Evolutionary conservation across 2,113 vertebrate species (phyloP).

Genomic region (Phycodurus eques): DNA sequence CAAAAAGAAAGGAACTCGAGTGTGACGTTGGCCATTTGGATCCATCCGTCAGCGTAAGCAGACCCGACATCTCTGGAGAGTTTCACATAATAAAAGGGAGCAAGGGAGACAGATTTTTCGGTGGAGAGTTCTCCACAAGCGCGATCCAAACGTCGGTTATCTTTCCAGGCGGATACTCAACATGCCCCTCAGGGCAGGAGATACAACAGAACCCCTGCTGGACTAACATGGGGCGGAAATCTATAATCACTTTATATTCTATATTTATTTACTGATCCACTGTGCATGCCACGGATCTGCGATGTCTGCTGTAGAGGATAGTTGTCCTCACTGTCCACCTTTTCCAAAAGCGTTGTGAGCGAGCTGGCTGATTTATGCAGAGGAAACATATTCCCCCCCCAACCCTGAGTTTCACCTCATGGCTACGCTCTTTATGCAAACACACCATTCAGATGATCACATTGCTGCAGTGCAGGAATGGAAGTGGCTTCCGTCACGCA

Average conservation of each 20-base stretch:
- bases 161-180: conserved; percentile 32
- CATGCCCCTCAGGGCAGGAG: conserved; percentile 13
- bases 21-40: not conserved
- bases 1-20: not conserved
- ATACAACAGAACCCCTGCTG: conserved; percentile 23
- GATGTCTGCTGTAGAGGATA: not conserved
- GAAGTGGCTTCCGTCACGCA: conserved; percentile 15
- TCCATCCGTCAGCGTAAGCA: not conserved
- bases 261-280: conserved; percentile 2
- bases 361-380: not conserved
- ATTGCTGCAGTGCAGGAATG: conserved; percentile 5
- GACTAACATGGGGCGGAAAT: conserved; percentile 37
- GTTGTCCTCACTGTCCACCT: not conserved
- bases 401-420: not conserved
- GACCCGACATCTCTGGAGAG: not conserved
- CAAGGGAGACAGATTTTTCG: not conserved
- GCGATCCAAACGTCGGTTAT: conserved; percentile 15
- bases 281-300: conserved; percentile 4
- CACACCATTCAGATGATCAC: conserved; percentile 39
- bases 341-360: not conserved
- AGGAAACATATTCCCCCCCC: conserved; percentile 3
- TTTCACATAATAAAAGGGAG: not conserved
- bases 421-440: conserved; percentile 25
- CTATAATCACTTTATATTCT: conserved; percentile 27
- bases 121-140: not conserved